phyloP scores from a whole-genome alignment of 2,797 vertebrate genomes.

The Diceros bicornis region DNA sequence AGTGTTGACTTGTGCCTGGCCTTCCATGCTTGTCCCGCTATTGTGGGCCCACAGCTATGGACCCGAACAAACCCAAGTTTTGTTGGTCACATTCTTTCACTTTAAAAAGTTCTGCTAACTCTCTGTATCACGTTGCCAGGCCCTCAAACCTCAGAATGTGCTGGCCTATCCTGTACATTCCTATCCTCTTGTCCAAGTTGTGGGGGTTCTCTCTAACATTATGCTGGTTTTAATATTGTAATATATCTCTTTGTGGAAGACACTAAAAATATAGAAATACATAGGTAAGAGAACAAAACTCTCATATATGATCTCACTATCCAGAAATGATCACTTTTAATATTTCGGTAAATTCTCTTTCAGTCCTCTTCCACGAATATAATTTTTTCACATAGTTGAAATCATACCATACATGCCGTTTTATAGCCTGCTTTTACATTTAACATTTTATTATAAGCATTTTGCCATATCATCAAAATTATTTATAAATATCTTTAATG shows the following conservation, averaged over 20 bases:
- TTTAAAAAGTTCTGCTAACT: neutral
- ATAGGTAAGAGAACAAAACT: conserved; percentile 12
- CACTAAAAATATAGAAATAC: neutral
- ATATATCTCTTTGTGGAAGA: neutral
- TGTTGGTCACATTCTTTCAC: neutral
- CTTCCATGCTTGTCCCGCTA: neutral
- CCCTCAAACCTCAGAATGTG: neutral
- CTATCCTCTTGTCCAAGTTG: neutral
- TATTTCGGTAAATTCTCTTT: conserved; percentile 32
- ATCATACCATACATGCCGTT: neutral
- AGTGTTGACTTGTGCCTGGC: neutral
- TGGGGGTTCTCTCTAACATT: neutral
- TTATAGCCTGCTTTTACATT: neutral
- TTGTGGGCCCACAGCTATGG: neutral
- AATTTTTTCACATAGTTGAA: conserved; percentile 30
- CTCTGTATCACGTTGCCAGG: neutral
- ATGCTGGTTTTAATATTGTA: neutral
- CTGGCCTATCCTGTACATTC: neutral
- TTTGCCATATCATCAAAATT: neutral
- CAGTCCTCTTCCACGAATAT: neutral
- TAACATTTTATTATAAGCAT: neutral
- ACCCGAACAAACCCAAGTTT: neutral
- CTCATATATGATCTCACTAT: neutral
- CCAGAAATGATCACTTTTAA: conserved; percentile 35
- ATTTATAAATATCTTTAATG: conserved; percentile 20